Evolutionary conservation across 2,888 invertebrate genomes (phyloP).

Genomic region (Bruchidius siliquastri): DNA sequence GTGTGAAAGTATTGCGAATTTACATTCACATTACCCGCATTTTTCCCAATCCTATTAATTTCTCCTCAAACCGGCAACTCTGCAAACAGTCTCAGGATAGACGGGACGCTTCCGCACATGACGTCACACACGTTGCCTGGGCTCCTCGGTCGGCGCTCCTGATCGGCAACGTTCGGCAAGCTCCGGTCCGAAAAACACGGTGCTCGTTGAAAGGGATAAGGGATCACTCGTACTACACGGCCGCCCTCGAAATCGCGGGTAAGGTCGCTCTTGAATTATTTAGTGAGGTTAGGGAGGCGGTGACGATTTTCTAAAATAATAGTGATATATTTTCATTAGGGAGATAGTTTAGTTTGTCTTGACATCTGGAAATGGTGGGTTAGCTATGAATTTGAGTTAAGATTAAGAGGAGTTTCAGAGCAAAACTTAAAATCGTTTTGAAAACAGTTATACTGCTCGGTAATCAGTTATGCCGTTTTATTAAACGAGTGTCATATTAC

Average conservation of each 20-base stretch:
- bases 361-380: too few species aligned
- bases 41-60: not conserved
- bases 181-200: not conserved
- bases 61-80: not conserved
- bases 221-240: not conserved
- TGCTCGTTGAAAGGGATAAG: not conserved
- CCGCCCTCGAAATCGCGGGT: not conserved
- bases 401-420: too few species aligned
- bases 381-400: too few species aligned
- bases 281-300: not conserved
- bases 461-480: too few species aligned
- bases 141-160: slow-evolving; percentile 29
- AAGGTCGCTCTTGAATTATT: not conserved
- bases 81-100: slow-evolving; percentile 11
- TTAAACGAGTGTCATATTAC: too few species aligned
- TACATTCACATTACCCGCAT: too few species aligned
- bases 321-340: not conserved
- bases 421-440: too few species aligned
- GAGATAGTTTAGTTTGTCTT: not conserved
- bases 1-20: too few species aligned
- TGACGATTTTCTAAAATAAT: not conserved
- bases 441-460: too few species aligned
- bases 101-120: slow-evolving; percentile 43
- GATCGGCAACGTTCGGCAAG: not conserved
- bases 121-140: slow-evolving; percentile 45